Percentiles rank a stretch among this genome's conserved stretches.
Conservation (phyloP, 2,113 vertebrate species). For the Rutilus rutilus region DNA sequence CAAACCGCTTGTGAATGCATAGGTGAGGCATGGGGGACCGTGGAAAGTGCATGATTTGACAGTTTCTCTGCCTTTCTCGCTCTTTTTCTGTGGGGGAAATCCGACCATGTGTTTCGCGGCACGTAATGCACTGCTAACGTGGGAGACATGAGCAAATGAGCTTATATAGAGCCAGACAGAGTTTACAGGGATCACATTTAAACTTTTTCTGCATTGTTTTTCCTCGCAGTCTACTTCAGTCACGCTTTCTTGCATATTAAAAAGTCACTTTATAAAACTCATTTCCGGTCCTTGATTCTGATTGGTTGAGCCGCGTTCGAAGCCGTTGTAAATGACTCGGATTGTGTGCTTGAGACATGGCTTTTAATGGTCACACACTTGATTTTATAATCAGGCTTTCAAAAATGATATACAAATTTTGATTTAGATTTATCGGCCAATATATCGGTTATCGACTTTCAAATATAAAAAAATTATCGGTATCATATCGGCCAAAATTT, state of each 20-base stretch:
- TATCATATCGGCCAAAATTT: too few relatives aligned
- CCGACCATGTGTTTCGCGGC: background rate
- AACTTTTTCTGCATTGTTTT: background rate
- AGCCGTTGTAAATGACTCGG: too few relatives aligned
- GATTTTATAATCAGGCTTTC: too few relatives aligned
- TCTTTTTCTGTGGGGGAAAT: conserved; percentile 28
- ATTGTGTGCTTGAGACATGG: too few relatives aligned
- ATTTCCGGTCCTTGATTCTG: too few relatives aligned
- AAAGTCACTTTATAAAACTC: background rate
- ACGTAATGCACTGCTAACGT: conserved; percentile 1
- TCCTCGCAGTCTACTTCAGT: background rate
- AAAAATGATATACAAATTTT: too few relatives aligned
- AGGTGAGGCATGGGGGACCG: background rate
- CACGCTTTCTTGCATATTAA: background rate
- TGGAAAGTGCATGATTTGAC: conserved; percentile 9
- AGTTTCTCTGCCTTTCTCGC: conserved; percentile 10
- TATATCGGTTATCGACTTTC: too few relatives aligned
- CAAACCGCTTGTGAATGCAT: background rate
- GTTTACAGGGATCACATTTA: too few relatives aligned
- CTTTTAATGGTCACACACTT: too few relatives aligned
- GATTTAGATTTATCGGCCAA: too few relatives aligned
- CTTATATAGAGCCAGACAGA: background rate
- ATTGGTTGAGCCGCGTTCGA: too few relatives aligned
- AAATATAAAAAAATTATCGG: too few relatives aligned
- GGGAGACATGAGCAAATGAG: conserved; percentile 43